Percentiles rank a stretch among this genome's conserved stretches.
Evolutionary conservation across 2,113 vertebrate genomes (phyloP).

Genomic region (Raja brachyura): DNA sequence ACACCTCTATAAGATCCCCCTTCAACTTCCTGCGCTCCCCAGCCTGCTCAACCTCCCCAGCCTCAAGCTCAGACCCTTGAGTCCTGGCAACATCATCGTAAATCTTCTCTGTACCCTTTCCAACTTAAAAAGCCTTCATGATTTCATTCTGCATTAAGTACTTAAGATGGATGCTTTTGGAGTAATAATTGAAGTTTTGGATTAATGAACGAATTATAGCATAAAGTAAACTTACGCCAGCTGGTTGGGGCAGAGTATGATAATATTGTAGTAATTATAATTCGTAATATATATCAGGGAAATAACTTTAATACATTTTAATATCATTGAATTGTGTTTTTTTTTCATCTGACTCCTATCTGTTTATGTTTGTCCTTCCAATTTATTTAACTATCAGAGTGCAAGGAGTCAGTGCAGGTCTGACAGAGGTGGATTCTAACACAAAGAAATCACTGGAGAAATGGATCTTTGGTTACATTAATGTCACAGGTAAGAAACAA

Average conservation of each 20-base stretch:
- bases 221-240: not conserved
- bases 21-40: no score
- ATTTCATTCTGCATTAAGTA: not conserved
- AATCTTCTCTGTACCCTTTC: no score
- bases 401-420: not conserved
- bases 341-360: not conserved
- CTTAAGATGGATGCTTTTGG: not conserved
- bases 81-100: no score
- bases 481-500: constrained; percentile 11
- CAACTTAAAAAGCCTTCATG: not conserved
- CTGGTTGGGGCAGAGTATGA: not conserved
- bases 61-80: no score
- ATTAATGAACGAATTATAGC: not conserved
- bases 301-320: not conserved
- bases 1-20: no score
- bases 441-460: not conserved
- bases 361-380: not conserved
- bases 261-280: no score
- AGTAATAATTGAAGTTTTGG: not conserved
- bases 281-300: not conserved
- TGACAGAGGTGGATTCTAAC: not conserved
- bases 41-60: no score
- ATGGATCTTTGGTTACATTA: constrained; percentile 22
- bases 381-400: not conserved
- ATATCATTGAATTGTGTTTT: no score